Evolutionary conservation across 2,113 vertebrate species (phyloP).

Genomic region (Pantherophis guttatus): DNA sequence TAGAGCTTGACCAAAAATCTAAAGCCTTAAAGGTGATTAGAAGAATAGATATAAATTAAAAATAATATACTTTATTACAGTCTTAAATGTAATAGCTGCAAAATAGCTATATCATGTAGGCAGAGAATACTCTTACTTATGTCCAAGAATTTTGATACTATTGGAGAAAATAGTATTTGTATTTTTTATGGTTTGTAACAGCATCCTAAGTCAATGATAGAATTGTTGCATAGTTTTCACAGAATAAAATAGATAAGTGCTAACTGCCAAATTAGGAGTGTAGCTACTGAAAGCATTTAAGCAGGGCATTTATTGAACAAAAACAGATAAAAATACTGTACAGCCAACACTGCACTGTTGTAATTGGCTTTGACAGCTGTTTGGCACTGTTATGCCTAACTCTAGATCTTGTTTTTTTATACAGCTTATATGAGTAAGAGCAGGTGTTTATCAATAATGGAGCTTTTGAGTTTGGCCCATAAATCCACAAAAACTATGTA

Average conservation of each 20-base stretch:
- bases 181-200: not conserved
- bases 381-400: not conserved
- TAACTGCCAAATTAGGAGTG: not conserved
- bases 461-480: not conserved
- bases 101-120: not conserved
- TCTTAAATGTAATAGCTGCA: not conserved
- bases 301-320: not conserved
- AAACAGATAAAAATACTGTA: not conserved
- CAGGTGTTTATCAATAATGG: not conserved
- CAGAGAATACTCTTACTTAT: not conserved
- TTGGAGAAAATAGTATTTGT: not conserved
- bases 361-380: not conserved
- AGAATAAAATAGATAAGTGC: not conserved
- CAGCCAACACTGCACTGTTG: not conserved
- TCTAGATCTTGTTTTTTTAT: not conserved
- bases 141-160: not conserved
- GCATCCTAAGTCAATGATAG: not conserved
- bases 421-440: not conserved
- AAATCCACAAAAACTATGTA: not conserved
- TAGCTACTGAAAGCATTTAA: not conserved
- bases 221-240: not conserved
- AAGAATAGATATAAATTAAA: constrained; percentile 4
- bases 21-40: not conserved
- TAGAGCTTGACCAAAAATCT: not conserved
- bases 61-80: not conserved